phyloP scores from a whole-genome alignment of 2,888 invertebrate species.

The Aplocera efformata region DNA sequence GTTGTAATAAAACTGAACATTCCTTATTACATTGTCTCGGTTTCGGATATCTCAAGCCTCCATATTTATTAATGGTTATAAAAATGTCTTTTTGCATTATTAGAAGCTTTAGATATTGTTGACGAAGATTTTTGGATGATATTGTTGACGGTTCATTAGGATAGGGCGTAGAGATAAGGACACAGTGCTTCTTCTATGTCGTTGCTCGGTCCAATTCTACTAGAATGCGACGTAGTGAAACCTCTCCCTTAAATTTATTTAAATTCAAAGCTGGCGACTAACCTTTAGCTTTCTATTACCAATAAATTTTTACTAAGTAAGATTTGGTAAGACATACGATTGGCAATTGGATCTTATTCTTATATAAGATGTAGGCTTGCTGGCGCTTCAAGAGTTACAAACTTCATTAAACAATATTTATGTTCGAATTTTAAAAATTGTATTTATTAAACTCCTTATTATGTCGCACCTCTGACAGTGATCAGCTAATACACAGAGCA shows the following conservation, averaged over 20 bases:
- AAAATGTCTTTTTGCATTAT: slow-evolving; percentile 40
- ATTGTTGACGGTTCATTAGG: slow-evolving; percentile 50
- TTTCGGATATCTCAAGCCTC: slow-evolving; percentile 25
- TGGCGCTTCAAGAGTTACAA: no score
- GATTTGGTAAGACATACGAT: no score
- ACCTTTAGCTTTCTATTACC: no score
- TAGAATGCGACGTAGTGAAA: slow-evolving; percentile 7
- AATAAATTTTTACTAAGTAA: no score
- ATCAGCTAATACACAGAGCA: no score
- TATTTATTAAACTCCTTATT: no score
- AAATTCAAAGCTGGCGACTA: neutral
- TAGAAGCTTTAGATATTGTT: slow-evolving; percentile 50
- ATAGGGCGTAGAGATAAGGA: slow-evolving; percentile 44
- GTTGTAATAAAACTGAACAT: slow-evolving; percentile 36
- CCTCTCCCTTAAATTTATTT: neutral
- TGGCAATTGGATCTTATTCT: no score
- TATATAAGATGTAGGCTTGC: no score
- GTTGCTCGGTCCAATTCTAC: slow-evolving; percentile 13
- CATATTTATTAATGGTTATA: slow-evolving; percentile 16
- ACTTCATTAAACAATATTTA: no score
- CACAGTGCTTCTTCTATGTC: slow-evolving; percentile 25
- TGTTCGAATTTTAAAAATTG: no score
- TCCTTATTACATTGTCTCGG: slow-evolving; percentile 40
- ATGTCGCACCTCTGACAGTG: no score
- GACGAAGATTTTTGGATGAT: slow-evolving; percentile 39